Evolutionary conservation across 1,140 invertebrate genomes (phyloP).

Genomic region (Psilanteris sp.): DNA sequence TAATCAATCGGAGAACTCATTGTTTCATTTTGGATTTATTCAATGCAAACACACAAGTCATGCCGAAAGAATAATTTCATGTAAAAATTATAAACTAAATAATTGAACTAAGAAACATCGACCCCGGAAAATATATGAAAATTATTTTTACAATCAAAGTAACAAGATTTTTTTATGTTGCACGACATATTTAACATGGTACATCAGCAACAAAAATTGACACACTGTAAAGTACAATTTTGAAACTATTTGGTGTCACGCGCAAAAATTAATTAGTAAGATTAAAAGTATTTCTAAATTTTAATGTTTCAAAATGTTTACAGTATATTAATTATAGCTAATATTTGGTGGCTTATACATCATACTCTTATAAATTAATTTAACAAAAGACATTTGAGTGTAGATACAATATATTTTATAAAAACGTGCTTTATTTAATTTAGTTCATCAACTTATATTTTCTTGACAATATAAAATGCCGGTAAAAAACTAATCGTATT

Average conservation of each 20-base stretch:
- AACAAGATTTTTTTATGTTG: not conserved
- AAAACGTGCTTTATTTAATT: slow-evolving; percentile 10
- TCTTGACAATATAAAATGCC: not conserved
- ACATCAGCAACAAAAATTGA: not conserved
- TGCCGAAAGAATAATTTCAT: no score
- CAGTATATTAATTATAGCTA: slow-evolving; percentile 16
- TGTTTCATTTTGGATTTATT: not conserved
- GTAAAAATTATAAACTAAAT: no score
- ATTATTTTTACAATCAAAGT: no score
- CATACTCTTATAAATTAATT: slow-evolving; percentile 24
- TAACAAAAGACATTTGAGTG: slow-evolving; percentile 21
- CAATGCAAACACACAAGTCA: no score
- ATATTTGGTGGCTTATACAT: slow-evolving; percentile 41
- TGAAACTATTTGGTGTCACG: not conserved
- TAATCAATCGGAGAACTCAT: not conserved
- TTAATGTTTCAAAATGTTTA: slow-evolving; percentile 9
- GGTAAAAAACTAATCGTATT: slow-evolving; percentile 11
- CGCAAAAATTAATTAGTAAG: not conserved
- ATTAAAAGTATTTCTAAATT: not conserved
- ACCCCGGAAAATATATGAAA: no score
- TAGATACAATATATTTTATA: slow-evolving; percentile 17
- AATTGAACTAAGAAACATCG: no score
- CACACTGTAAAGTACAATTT: not conserved
- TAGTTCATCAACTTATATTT: slow-evolving; percentile 2
- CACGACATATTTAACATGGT: not conserved